Base-by-base conservation (phyloP, 2,113 vertebrate species). In the Redunca redunca region DNA sequence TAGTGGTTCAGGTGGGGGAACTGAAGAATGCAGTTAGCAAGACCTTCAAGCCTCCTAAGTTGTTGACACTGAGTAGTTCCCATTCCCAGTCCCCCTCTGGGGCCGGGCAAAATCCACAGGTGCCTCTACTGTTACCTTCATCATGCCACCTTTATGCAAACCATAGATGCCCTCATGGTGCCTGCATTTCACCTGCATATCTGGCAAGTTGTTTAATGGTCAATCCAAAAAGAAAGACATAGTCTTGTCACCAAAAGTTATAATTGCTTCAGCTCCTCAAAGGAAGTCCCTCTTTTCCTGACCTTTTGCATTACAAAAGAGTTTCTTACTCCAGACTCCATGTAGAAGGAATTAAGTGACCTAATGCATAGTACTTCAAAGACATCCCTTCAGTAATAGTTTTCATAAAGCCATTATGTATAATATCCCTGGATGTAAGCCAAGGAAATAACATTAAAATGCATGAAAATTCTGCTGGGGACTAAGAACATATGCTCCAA, bases 401-500 rank as follows among this genome's bases (percentile, higher is more conserved):
- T 97, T 95, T 97, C 95, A 96, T 95, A 97, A 96, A 97, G 90
- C 93, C 91, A 80, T 97, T 97, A 86, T 88, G 83, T 89, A 95
- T 95, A 97, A 97, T 93, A 86, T 87, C 43, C 43, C 89, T 98
- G 97, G 97, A 91, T 91, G 28, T 1, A 60, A 86, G 98, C 98
- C 98, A 98, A 95, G 78, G 91, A 95, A 97, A 86, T 91, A 96
- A 78, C 89, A 98, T 97, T 97, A 97, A 98, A 95, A 98, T 97
- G 97, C 96, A 98, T 95, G 83, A 91, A 97, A 91, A 81, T 93
- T 94, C 93, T 97, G 36, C 96, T 48, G 89, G 82, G 97, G 95
- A 97, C 93, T 83, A 94, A 97, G 98, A 97, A 97, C 98, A 98
- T 97, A 98, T 96, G 97, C 95, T 97, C 95, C 91, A 95, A 97